A percentile compares a stretch with the other conserved stretches of the same genome.
Conservation (phyloP, 2,888 invertebrate genomes). For the Coelogynopora nodosa region DNA sequence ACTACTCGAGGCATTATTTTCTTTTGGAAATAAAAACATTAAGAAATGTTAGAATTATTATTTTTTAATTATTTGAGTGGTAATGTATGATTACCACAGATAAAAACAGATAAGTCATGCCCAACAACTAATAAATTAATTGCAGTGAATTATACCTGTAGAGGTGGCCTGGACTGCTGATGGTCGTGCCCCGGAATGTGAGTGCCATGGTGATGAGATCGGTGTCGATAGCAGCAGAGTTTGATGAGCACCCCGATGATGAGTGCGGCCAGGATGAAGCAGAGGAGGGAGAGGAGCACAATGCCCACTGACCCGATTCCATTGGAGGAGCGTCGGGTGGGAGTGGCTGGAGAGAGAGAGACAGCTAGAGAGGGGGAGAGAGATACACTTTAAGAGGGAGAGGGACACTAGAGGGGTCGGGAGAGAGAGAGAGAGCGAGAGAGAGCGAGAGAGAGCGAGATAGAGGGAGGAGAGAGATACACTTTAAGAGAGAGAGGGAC, state of each 20-base stretch:
- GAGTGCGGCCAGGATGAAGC: neutral
- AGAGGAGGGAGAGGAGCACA: neutral
- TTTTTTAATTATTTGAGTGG: too few relatives aligned
- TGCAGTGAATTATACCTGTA: neutral
- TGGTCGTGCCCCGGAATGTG: neutral
- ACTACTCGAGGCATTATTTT: too few relatives aligned
- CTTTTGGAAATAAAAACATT: too few relatives aligned
- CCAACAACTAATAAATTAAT: too few relatives aligned
- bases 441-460: too few relatives aligned
- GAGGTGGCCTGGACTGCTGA: neutral
- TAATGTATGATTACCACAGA: too few relatives aligned
- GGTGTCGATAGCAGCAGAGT: slow-evolving; percentile 19
- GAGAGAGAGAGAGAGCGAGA: too few relatives aligned
- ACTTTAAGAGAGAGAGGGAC: too few relatives aligned
- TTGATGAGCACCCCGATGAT: slow-evolving; percentile 22
- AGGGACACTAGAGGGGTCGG: neutral
- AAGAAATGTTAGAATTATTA: too few relatives aligned
- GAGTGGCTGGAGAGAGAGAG: neutral
- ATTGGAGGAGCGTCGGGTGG: neutral
- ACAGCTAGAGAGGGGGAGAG: neutral
- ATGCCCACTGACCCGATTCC: neutral
- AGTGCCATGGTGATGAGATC: neutral
- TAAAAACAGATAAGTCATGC: too few relatives aligned
- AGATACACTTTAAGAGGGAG: neutral
- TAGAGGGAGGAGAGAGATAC: too few relatives aligned